Conservation (phyloP, 2,797 vertebrate species). For the Emydoidea blandingii region DNA sequence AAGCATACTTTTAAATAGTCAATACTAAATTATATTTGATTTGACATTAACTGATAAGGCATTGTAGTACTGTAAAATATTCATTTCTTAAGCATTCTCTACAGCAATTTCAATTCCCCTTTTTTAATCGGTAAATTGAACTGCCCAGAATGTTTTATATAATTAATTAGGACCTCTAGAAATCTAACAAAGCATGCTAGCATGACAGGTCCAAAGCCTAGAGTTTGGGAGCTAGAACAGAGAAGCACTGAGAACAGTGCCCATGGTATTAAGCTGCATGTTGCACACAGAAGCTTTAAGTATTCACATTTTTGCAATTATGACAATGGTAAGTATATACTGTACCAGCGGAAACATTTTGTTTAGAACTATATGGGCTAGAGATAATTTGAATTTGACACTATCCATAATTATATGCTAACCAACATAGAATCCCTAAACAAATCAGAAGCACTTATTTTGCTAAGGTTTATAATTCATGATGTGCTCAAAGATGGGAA, state of each 20-base stretch:
- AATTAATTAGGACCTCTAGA: background rate
- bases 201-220: background rate
- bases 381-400: background rate
- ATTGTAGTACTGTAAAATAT: conserved; percentile 46
- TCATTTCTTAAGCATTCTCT: conserved; percentile 5
- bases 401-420: rapidly evolving
- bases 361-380: background rate
- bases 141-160: background rate
- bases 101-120: background rate
- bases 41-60: conserved; percentile 41
- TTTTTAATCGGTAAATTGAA: conserved; percentile 4
- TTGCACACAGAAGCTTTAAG: background rate
- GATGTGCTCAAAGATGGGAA: background rate
- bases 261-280: background rate
- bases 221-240: conserved; percentile 38
- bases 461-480: background rate
- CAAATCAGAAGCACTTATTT: background rate
- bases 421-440: background rate
- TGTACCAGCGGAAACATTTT: background rate
- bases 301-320: background rate
- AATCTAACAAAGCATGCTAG: background rate
- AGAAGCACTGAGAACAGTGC: conserved; percentile 26
- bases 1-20: conserved; percentile 13
- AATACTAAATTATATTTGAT: conserved; percentile 37
- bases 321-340: background rate